Evolutionary conservation across 2,113 vertebrate species (phyloP).

Genomic region (Oryzias javanicus): DNA sequence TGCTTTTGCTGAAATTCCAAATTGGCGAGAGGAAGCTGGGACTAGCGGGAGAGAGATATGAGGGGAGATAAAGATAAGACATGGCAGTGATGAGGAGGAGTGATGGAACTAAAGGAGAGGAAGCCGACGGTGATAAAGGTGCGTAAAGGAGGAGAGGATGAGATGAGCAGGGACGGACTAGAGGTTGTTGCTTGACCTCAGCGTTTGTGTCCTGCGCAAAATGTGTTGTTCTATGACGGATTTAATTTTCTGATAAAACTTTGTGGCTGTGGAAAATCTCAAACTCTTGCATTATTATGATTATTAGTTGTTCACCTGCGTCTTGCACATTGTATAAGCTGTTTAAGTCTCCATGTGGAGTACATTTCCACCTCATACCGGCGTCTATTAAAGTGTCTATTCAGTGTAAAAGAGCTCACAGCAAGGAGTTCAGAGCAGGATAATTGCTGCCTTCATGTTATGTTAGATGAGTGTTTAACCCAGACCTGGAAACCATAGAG

Average conservation of each 20-base stretch:
- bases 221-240: slow-evolving; percentile 68
- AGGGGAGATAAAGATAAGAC: slow-evolving; percentile 69
- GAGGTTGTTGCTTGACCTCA: slow-evolving; percentile 65
- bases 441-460: slow-evolving; percentile 50
- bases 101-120: slow-evolving; percentile 41
- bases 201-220: slow-evolving; percentile 67
- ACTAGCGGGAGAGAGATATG: slow-evolving; percentile 52
- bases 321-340: neutral
- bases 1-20: slow-evolving; percentile 68
- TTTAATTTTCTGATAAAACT: slow-evolving; percentile 72
- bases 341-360: neutral
- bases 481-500: slow-evolving; percentile 43
- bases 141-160: slow-evolving; percentile 17
- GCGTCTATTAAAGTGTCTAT: neutral
- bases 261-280: slow-evolving; percentile 52
- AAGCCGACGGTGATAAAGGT: slow-evolving; percentile 52
- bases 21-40: slow-evolving; percentile 60
- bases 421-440: slow-evolving; percentile 5
- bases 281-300: slow-evolving; percentile 16
- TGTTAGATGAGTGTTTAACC: slow-evolving; percentile 70
- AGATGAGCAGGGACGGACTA: slow-evolving; percentile 49
- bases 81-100: slow-evolving; percentile 33
- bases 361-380: neutral
- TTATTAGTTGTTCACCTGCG: neutral
- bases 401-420: neutral